Percentiles rank a stretch among this genome's conserved stretches.
Conservation (phyloP, 2,113 vertebrate species). For the Naja naja region DNA sequence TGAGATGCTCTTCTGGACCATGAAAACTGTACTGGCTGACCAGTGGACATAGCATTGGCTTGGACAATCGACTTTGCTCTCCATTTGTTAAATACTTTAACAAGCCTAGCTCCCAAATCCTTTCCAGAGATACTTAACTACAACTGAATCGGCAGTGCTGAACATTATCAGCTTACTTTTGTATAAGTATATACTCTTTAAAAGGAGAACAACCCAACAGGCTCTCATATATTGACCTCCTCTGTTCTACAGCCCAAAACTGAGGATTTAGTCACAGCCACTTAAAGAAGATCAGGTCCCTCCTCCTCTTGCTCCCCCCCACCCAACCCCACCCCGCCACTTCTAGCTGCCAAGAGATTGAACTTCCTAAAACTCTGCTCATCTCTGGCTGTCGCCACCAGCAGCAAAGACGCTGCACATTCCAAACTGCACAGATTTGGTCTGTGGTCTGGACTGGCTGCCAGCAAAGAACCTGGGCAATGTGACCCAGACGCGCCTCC, state of each 20-base stretch:
- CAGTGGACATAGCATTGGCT: background rate
- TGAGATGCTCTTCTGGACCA: background rate
- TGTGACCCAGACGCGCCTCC: background rate
- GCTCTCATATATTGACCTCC: background rate
- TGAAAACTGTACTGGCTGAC: background rate
- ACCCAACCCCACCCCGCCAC: accelerated
- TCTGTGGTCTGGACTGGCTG: background rate
- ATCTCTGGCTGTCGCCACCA: background rate
- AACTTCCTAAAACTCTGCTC: conserved; percentile 17
- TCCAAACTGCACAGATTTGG: background rate
- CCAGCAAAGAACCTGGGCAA: background rate
- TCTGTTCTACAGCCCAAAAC: background rate
- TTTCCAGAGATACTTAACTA: background rate
- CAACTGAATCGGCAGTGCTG: background rate
- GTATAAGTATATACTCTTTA: background rate
- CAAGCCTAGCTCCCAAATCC: background rate
- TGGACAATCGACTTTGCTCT: background rate
- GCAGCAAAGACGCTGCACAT: background rate
- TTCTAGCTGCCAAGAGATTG: background rate
- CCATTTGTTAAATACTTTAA: background rate
- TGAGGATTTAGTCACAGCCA: background rate
- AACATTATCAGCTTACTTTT: background rate
- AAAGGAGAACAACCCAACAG: background rate
- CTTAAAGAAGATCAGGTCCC: too few relatives aligned
- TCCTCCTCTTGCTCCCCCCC: too few relatives aligned